phyloP scores from a whole-genome alignment of 2,888 invertebrate species.

The Cosmorhoe ocellata region DNA sequence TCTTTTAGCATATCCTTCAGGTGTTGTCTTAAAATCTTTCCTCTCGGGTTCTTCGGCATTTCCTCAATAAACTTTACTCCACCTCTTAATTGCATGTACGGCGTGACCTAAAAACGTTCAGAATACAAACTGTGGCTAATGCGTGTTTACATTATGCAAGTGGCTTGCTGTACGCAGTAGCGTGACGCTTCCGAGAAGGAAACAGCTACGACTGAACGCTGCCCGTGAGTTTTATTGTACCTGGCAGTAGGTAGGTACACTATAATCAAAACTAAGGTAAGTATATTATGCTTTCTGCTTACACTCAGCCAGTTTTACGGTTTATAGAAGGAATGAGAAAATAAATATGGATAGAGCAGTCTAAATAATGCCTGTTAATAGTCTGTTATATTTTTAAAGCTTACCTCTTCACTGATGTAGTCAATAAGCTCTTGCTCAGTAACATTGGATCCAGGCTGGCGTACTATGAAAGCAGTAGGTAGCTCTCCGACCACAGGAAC shows the following conservation, averaged over 20 bases:
- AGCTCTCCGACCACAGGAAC: constrained; percentile 86
- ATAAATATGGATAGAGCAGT: too few relatives aligned
- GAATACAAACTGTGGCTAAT: constrained; percentile 32
- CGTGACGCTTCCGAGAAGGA: constrained; percentile 19
- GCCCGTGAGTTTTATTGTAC: constrained; percentile 3
- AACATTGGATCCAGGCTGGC: constrained; percentile 73
- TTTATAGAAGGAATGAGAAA: too few relatives aligned
- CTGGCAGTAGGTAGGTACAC: neutral
- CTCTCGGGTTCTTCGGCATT: constrained; percentile 86
- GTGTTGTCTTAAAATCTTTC: constrained; percentile 85
- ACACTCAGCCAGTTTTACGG: too few relatives aligned
- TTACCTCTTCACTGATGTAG: constrained; percentile 70
- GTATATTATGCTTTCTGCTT: too few relatives aligned
- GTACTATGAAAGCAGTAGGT: constrained; percentile 88
- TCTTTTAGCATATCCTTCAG: constrained; percentile 73
- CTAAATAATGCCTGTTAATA: too few relatives aligned
- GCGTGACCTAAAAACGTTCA: constrained; percentile 62
- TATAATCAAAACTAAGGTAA: too few relatives aligned
- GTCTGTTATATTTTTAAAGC: neutral
- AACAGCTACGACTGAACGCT: constrained; percentile 16
- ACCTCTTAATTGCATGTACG: constrained; percentile 85
- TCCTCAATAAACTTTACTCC: constrained; percentile 85
- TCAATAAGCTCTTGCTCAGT: constrained; percentile 81
- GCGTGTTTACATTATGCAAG: constrained; percentile 34
- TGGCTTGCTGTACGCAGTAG: constrained; percentile 18